Evolutionary conservation across 2,797 vertebrate species (phyloP), one percentile per base, ranked within the genome.

Genomic region (Australoheros facetus): DNA sequence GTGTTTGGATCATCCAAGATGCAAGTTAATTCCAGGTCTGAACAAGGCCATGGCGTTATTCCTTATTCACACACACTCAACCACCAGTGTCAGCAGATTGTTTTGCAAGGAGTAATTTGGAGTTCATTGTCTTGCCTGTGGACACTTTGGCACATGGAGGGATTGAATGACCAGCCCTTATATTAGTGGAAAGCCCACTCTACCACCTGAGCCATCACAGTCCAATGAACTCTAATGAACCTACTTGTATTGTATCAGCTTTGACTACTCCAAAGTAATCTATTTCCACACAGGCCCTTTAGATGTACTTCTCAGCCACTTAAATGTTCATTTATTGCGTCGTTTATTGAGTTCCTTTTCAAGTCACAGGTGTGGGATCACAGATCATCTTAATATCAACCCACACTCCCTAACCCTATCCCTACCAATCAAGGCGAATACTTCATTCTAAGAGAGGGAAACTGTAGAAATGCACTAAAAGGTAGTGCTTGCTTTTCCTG

Each of bases 271-370:
- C 5, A 9, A 60, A 26, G 32, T 80, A 56, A 80, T 83, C 72
- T 69, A 66, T 78, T 83, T 62, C 77, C 70, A 79, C 75, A 78
- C 74, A 73, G 80, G 60, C 30, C 45, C 60, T 66, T 30, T 42
- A 66, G n/a, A 23, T 55, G 58, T 70, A 70, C 30, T 1, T 11
- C n/a, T 30, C 55, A 30, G 57, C 42, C 56, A 57, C 32, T 55
- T 58, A 21, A 64, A 54, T 71, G 13, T 62, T 69, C 62, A 26
- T 78, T 76, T 81, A 69, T 59, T 80, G 42, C 59, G 13, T 34
- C 10, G 23, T 77, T 76, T 81, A 69, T 59, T 81, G 42, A 64
- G n/a, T 34, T 12, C 19, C 11, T 4, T 75, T 73, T 58, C 62
- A 59, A 74, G 8, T 72, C 28, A 42, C 34, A 71, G 53, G 1